Evolutionary conservation across 2,113 vertebrate species (phyloP), one percentile per base, ranked within the genome.

Genomic region (Phasianus colchicus): DNA sequence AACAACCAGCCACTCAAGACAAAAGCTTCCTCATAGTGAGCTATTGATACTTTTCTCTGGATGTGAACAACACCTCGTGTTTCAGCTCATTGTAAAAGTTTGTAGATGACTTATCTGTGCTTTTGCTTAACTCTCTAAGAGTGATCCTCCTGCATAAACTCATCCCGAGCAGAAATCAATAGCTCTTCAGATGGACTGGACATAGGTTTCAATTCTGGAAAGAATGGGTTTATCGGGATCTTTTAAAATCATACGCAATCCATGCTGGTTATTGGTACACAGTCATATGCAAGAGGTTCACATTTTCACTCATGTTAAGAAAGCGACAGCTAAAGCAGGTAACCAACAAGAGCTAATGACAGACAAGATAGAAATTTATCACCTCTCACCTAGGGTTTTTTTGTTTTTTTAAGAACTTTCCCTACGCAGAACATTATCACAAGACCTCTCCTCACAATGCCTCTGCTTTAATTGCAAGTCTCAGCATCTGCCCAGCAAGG

Each of bases 401-500:
- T 57, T 34, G 42, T 55, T 55, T 57, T 34, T 38, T 38, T 45
- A 43, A 86, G 77, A 95, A 84, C 30, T 17, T 88, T 40, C 32
- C n/a, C 48, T 45, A 2, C 7, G 24, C 82, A 71, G 50, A 86
- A 47, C 42, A 91, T 15, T 19, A 55, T 38, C 16, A 50, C 2
- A 13, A 76, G n/a, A 40, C 34, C 45, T 74, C 7, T 85, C 61
- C 43, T 79, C 67, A 14, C 50, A 27, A 60, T 61, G 85, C 43
- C 19, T 78, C 60, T 87, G 69, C 52, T 73, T 73, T 67, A 92
- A 79, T 69, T 95, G 76, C 85, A 50, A 87, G 61, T 76, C 80
- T 88, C 79, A 67, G 81, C 50, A 77, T 90, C 95, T 94, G 83
- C 71, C 80, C 82, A 85, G 90, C 80, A 89, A 96, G 73, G 60